These are phyloP conservation scores for Xanthostigma xanthostigma DNA, from an alignment of 2,888 invertebrate genomes.

Conservation along the genomic window DNA sequence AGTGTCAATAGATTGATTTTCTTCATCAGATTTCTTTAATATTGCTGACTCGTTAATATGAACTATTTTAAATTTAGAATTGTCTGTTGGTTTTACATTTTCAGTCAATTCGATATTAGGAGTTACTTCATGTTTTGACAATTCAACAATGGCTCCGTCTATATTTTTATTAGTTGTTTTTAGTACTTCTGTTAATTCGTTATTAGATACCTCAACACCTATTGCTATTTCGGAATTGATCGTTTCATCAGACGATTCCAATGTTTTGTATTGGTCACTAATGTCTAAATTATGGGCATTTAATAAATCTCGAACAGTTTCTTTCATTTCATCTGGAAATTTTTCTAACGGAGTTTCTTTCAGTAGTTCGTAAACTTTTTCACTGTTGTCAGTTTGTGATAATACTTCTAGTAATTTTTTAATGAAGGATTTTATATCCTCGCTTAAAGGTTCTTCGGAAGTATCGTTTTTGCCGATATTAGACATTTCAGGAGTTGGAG, in stretches of 20 bases:
- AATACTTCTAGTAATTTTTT: conserved; percentile 30
- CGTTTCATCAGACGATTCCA: no score
- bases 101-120: background rate
- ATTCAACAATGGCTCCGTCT: no score
- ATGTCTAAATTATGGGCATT: background rate
- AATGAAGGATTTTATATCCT: conserved; percentile 30
- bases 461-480: conserved; percentile 12
- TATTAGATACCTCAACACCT: no score
- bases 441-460: conserved; percentile 16
- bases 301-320: conserved; percentile 2
- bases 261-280: no score
- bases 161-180: no score
- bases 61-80: background rate
- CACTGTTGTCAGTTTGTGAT: conserved; percentile 19
- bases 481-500: conserved; percentile 23
- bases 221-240: no score
- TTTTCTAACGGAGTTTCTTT: conserved; percentile 4
- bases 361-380: conserved; percentile 20
- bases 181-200: no score
- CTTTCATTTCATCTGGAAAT: conserved; percentile 1
- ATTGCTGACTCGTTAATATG: background rate
- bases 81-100: background rate
- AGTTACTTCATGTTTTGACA: no score
- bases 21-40: background rate
- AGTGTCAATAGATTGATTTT: background rate